Conservation (phyloP, 30 jellyfish, hydroid and myxozoan species). For the Haliclystus octoradiatus region DNA sequence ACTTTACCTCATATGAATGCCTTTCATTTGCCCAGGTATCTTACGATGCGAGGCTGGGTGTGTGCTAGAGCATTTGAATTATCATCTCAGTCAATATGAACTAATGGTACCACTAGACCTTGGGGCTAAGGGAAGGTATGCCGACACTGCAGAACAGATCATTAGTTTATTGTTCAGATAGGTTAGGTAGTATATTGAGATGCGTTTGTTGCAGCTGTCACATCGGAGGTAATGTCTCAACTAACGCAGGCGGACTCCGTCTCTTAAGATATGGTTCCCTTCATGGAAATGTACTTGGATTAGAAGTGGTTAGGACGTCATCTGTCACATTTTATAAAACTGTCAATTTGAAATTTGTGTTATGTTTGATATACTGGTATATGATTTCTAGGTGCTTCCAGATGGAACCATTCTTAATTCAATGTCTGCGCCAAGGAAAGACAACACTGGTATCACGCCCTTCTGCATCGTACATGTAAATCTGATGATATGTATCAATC, state of each 20-base stretch:
- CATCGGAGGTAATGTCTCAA: conserved; percentile 91
- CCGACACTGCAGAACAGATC: not conserved
- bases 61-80: conserved; percentile 63
- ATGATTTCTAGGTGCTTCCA: conserved; percentile 61
- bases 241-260: conserved; percentile 96
- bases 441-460: conserved; percentile 66
- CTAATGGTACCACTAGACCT: conserved; percentile 91
- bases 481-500: too few species aligned
- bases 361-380: not conserved
- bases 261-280: conserved; percentile 81
- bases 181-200: not conserved
- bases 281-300: conserved; percentile 87
- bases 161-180: not conserved
- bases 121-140: conserved; percentile 99
- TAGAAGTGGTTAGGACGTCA: conserved; percentile 68
- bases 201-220: conserved; percentile 48
- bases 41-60: conserved; percentile 87
- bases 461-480: not conserved
- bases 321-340: not conserved
- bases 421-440: conserved; percentile 75
- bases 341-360: not conserved
- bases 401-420: conserved; percentile 89
- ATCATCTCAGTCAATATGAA: conserved; percentile 50
- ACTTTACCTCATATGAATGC: not conserved
- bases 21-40: conserved; percentile 30